Base-by-base conservation (phyloP, 2,888 invertebrate species). In the Ptycholaimellus sp. region DNA sequence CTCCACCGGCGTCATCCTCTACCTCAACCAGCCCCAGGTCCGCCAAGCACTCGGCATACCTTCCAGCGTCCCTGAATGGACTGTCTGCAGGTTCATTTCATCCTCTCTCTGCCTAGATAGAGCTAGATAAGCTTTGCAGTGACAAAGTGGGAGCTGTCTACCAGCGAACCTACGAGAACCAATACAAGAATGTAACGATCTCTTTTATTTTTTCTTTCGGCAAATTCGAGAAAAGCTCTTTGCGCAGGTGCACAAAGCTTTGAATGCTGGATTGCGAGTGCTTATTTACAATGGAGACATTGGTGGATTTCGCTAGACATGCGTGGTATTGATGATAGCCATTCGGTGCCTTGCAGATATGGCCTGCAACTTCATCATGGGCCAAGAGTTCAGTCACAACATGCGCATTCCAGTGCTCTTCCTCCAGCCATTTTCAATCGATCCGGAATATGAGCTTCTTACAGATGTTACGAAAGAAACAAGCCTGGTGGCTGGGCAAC, bases 211-310 rank as follows among this genome's bases (percentile, higher is more conserved):
- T 27, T 11, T 9, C 13, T 13, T 27, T 27, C 27, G 27, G 9
- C 27, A 9, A 27, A 9, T 11, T 9, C 9, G n/a, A n/a, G n/a
- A n/a, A 11, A n/a, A 27, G 27, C 9, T 27, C 11, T 11, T n/a
- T 27, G 9, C 27, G 9, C 27, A 27, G 9, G n/a, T 27, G 9
- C 11, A 27, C 27, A 9, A 27, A 27, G n/a, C 27, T 27, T 11
- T 11, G 27, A 27, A 27, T 9, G 47, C 48, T 28, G 45, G 51
- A 39, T 51, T 54, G 2, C 48, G 52, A 14, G 49, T 52, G 9
- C 51, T 54, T 6, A 44, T 54, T 33, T 53, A 54, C 43, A 53
- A 53, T 44, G 53, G 53, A 29, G 53, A 53, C 37, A 47, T n/a
- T n/a, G n/a, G n/a, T n/a, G n/a, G n/a, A n/a, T n/a, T n/a, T n/a